phyloP scores from a whole-genome alignment of 2,888 invertebrate genomes.

The Rotaria socialis region DNA sequence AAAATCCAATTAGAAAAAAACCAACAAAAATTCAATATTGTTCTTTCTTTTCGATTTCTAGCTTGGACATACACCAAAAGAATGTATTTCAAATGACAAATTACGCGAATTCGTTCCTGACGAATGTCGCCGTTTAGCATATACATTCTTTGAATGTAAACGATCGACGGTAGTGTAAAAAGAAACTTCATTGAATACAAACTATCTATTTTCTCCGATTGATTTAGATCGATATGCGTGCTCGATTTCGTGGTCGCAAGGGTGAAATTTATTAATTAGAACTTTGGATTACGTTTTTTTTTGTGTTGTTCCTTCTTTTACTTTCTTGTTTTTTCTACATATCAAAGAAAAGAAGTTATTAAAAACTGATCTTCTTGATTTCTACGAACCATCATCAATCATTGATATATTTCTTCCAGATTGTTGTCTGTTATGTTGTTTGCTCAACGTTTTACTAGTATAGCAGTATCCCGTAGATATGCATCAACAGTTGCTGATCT shows the following conservation, averaged over 20 bases:
- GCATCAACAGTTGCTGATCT: neutral
- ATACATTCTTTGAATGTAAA: conserved; percentile 47
- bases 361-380: neutral
- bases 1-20: neutral
- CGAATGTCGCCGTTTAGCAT: conserved; percentile 42
- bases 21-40: no score
- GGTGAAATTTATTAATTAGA: conserved; percentile 22
- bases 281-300: neutral
- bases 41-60: neutral
- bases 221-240: conserved; percentile 28
- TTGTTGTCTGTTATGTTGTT: neutral
- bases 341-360: neutral
- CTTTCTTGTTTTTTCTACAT: neutral
- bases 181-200: neutral
- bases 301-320: neutral
- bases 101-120: conserved; percentile 41
- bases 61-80: conserved; percentile 37
- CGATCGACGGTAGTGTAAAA: conserved; percentile 27
- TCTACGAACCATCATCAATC: neutral
- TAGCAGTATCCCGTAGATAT: neutral
- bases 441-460: neutral
- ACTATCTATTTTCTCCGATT: neutral
- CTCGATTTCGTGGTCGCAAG: conserved; percentile 32
- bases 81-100: conserved; percentile 43
- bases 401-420: neutral